Percentiles rank a stretch among this genome's conserved stretches.
Conservation (phyloP, 2,888 invertebrate species). For the Diplazon laetatorius region DNA sequence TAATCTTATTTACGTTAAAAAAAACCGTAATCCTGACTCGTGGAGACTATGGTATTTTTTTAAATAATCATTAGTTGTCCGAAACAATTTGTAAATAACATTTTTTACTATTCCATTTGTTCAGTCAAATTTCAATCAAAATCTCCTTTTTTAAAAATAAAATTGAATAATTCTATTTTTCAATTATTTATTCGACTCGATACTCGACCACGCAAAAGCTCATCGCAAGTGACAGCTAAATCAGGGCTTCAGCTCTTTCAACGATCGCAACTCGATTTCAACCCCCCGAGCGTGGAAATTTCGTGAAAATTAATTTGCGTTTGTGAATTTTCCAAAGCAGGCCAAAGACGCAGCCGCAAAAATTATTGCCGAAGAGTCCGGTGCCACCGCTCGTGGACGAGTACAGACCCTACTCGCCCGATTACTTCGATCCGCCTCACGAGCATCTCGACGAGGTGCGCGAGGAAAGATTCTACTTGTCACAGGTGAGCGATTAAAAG, state of each 20-base stretch:
- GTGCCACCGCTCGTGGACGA: slow-evolving; percentile 75
- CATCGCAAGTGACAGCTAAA: not conserved
- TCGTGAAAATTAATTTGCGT: slow-evolving; percentile 13
- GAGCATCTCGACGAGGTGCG: slow-evolving; percentile 80
- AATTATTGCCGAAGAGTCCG: slow-evolving; percentile 80
- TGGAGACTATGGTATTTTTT: no score
- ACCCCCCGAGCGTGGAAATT: slow-evolving; percentile 1
- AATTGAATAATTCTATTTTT: no score
- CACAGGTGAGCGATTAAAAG: slow-evolving; percentile 81
- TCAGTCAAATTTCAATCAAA: no score
- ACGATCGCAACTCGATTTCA: slow-evolving; percentile 33
- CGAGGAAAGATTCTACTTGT: slow-evolving; percentile 78
- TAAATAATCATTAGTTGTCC: no score
- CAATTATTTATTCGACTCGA: no score
- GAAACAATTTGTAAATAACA: no score
- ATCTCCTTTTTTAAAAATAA: no score
- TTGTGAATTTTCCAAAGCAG: slow-evolving; percentile 62
- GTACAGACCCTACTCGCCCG: slow-evolving; percentile 71
- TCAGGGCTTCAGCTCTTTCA: slow-evolving; percentile 63
- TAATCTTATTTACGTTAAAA: no score
- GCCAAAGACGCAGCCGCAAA: slow-evolving; percentile 73
- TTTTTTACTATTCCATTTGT: no score
- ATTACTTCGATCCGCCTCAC: slow-evolving; percentile 72
- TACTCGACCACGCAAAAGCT: slow-evolving; percentile 2
- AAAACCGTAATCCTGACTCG: no score